Base-by-base conservation (phyloP, 2,888 invertebrate species). In the Caprella mutica region DNA sequence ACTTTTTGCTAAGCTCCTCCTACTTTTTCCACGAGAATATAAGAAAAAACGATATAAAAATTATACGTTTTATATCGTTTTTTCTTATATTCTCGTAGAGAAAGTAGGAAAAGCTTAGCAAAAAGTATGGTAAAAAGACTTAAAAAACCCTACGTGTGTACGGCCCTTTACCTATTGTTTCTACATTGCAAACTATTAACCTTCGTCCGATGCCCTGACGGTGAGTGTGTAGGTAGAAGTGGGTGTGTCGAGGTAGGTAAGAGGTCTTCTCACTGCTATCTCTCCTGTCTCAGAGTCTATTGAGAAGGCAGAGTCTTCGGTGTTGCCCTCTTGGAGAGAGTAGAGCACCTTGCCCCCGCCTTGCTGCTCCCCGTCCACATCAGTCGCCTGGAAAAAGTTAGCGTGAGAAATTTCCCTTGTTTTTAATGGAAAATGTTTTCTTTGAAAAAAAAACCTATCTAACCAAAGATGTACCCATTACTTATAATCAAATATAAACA, bases 321-420 rank as follows among this genome's bases (percentile, higher is more conserved):
- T 82, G 65, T 85, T 84, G 65, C 83, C 82, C 0, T 81, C 79
- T 58, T 78, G 77, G 5, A 85, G 76, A 0, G 79, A 77, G 68
- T 86, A 86, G 24, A 74, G 78, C 1, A 86, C 75, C 65, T 74
- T 75, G 0, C 83, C 84, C 55, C 82, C 81, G 0, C 85, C 85
- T 72, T 85, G 85, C 3, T 21, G 44, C 30, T 59, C 65, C 0
- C 86, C 84, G 72, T 89, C 89, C 14, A 76, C 76, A 71, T 89
- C 89, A 1, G 79, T 80, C 1, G 89, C 88, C 78, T 84, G 56
- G 5, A 67, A 58, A 50, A 56, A 29, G 12, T n/a, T n/a, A n/a
- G n/a, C n/a, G n/a, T n/a, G n/a, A n/a, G n/a, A n/a, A n/a, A n/a
- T n/a, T n/a, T n/a, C n/a, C n/a, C n/a, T n/a, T n/a, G n/a, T n/a